A percentile compares a stretch with the other conserved stretches of the same genome.
Evolutionary conservation across 2,797 vertebrate species (phyloP).

Genomic region (Brotula barbata): DNA sequence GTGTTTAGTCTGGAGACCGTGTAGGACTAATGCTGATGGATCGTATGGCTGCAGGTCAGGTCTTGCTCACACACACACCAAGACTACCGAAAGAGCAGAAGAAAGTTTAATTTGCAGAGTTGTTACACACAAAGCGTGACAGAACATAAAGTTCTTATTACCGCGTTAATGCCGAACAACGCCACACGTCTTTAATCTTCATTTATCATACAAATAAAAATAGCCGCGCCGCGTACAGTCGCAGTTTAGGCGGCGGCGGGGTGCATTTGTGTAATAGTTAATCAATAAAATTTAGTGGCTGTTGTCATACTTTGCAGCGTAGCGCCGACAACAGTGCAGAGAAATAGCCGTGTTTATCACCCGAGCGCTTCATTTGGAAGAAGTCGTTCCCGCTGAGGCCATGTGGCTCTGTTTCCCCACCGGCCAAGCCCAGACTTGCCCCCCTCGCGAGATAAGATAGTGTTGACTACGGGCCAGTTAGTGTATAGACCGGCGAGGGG

Average conservation of each 20-base stretch:
- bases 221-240: slow-evolving; percentile 8
- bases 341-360: slow-evolving; percentile 43
- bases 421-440: slow-evolving; percentile 68
- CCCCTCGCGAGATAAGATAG: slow-evolving; percentile 73
- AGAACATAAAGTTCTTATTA: slow-evolving; percentile 24
- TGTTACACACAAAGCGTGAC: slow-evolving; percentile 25
- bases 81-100: slow-evolving; percentile 25
- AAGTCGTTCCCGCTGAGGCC: slow-evolving; percentile 52
- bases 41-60: slow-evolving; percentile 79
- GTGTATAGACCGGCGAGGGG: slow-evolving; percentile 56
- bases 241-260: not conserved
- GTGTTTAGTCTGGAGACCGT: slow-evolving; percentile 84
- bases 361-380: slow-evolving; percentile 42
- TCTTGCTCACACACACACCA: slow-evolving; percentile 60
- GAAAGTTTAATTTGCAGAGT: slow-evolving; percentile 44
- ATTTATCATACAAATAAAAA: slow-evolving; percentile 8
- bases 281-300: slow-evolving; percentile 22
- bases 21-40: slow-evolving; percentile 83
- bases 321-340: slow-evolving; percentile 2
- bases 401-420: slow-evolving; percentile 40
- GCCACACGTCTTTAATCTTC: slow-evolving; percentile 7
- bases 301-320: slow-evolving; percentile 2
- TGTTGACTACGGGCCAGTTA: slow-evolving; percentile 69
- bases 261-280: slow-evolving; percentile 4
- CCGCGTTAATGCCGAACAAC: slow-evolving; percentile 21